Evolutionary conservation across 2,113 vertebrate genomes (phyloP), one percentile per base, ranked within the genome.

Genomic region (Excalfactoria chinensis): DNA sequence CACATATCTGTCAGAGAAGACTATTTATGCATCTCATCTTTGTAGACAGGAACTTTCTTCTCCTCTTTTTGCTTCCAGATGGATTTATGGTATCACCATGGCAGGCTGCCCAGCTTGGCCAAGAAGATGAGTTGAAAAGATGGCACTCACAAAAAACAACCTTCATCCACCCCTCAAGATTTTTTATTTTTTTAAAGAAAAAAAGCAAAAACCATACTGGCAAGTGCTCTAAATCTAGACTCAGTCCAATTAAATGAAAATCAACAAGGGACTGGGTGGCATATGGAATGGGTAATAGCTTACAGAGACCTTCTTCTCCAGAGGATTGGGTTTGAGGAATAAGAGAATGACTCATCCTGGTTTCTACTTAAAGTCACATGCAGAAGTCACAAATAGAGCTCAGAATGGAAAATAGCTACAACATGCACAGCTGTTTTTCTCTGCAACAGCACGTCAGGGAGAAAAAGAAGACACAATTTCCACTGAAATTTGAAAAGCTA

Each of bases 341-440:
- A 83, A 87, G 23, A 72, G 56, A 32, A 69, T 89, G 88, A 96
- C 91, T 93, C 53, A 93, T 58, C 8, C 13, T 87, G 48, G 34
- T 82, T 95, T 82, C 46, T 66, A 43, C 40, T 86, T 58, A 49
- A 73, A 93, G 41, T 93, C 76, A 89, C 44, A 49, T 69, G 71
- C 46, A 87, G 81, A 88, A 91, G 49, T 51, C 77, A 77, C 41
- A 95, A 86, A 88, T 67, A 95, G 75, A 84, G 68, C 51, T 84
- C 34, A 67, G 56, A 44, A 94, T 83, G 55, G 73, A 91, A 93
- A 96, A 94, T 3, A 94, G 43, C 48, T 91, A 51, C 49, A n/a
- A n/a, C 69, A 89, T 6, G 11, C 1, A 1, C 56, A 93, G 66
- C 66, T 88, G 80, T 84, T 93, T 91, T 91, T 64, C 76, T 86